Percentiles rank a stretch among this genome's conserved stretches.
Evolutionary conservation across 2,888 invertebrate species (phyloP).

Genomic region (Scaeva pyrastri): DNA sequence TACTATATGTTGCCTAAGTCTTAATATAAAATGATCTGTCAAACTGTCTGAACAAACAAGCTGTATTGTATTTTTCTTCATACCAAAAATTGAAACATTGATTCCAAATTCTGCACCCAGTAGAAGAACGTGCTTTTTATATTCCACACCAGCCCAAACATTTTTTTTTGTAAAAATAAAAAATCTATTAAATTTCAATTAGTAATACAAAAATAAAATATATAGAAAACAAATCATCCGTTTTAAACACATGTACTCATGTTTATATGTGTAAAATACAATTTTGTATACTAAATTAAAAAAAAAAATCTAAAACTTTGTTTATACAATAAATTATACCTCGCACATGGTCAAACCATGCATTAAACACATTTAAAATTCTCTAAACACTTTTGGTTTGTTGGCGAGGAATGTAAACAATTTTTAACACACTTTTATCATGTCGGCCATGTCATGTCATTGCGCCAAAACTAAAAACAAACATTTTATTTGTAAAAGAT

Average conservation of each 20-base stretch:
- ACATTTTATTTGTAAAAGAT: neutral
- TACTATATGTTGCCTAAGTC: too few relatives aligned
- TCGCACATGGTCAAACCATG: slow-evolving; percentile 9
- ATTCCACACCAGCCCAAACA: too few relatives aligned
- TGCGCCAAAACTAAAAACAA: neutral
- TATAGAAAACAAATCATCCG: neutral
- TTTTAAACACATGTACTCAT: neutral
- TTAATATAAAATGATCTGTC: too few relatives aligned
- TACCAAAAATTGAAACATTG: too few relatives aligned
- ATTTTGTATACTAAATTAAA: too few relatives aligned
- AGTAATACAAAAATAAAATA: neutral
- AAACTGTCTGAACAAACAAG: too few relatives aligned
- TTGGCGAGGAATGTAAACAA: neutral
- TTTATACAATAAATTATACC: neutral
- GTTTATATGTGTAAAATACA: neutral
- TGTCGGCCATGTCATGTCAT: neutral
- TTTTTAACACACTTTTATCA: neutral
- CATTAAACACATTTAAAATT: neutral
- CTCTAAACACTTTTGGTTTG: neutral
- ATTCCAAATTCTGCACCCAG: too few relatives aligned
- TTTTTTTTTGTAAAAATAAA: neutral
- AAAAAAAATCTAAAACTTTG: neutral
- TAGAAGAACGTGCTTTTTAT: too few relatives aligned
- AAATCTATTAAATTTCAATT: neutral
- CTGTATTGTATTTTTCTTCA: too few relatives aligned